phyloP scores from a whole-genome alignment of 1,140 invertebrate species.

The Hestina assimilis region DNA sequence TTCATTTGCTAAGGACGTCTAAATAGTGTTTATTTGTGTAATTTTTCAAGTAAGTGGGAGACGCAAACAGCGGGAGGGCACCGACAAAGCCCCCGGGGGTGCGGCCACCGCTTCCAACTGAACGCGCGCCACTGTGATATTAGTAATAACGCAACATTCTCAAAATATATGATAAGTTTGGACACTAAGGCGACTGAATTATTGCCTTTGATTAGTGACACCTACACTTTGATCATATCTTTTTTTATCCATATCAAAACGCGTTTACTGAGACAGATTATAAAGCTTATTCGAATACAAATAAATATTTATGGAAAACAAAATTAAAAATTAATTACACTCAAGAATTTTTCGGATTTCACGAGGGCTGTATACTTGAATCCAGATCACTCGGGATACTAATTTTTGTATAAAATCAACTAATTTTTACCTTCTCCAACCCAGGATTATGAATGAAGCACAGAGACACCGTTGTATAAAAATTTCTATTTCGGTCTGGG shows the following conservation, averaged over 20 bases:
- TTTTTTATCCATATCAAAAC: neutral
- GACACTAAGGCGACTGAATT: constrained; percentile 36
- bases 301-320: no score
- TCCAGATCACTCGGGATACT: no score
- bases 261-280: neutral
- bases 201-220: constrained; percentile 36
- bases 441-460: no score
- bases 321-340: no score
- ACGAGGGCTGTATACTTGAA: no score
- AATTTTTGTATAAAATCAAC: no score
- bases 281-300: neutral
- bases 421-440: no score
- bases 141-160: constrained; percentile 51
- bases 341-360: no score
- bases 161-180: constrained; percentile 36
- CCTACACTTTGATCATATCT: constrained; percentile 15
- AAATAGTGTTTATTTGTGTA: constrained; percentile 31
- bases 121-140: constrained; percentile 49
- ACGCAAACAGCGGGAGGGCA: constrained; percentile 51
- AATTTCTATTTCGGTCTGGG: no score
- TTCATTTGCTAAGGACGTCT: neutral
- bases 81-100: constrained; percentile 68
- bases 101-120: constrained; percentile 42
- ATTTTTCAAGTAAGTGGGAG: constrained; percentile 67
- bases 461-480: no score